These are phyloP conservation scores for Campopleginae sp. DNA, from an alignment of 2,888 invertebrate genomes.

Conservation along the genomic window DNA sequence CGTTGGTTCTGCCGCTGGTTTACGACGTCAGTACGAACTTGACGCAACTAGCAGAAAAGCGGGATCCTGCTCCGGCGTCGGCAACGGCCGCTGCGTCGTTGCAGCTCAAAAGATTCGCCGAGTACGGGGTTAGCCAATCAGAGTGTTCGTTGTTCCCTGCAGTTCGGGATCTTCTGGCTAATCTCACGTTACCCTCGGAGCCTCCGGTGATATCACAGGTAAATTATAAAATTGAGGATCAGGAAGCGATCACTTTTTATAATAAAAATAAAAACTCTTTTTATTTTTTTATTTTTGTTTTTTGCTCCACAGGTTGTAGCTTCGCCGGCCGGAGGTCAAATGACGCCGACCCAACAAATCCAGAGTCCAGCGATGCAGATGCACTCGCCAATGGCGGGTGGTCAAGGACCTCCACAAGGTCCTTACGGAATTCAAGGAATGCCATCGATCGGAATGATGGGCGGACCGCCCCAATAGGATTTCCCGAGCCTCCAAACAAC, in stretches of 20 bases:
- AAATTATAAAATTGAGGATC: neutral
- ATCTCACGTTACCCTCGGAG: slow-evolving; percentile 93
- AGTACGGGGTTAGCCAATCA: slow-evolving; percentile 88
- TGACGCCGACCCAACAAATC: slow-evolving; percentile 85
- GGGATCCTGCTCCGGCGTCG: slow-evolving; percentile 88
- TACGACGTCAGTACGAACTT: slow-evolving; percentile 95
- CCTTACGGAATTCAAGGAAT: slow-evolving; percentile 82
- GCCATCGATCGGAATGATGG: slow-evolving; percentile 82
- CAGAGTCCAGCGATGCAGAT: slow-evolving; percentile 87
- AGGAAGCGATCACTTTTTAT: too few species aligned
- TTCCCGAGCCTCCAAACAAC: slow-evolving; percentile 76
- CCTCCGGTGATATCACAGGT: slow-evolving; percentile 86
- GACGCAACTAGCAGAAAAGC: slow-evolving; percentile 94
- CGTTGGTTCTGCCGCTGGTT: slow-evolving; percentile 94
- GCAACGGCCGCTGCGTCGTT: slow-evolving; percentile 88
- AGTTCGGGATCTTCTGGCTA: slow-evolving; percentile 93
- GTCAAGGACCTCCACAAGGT: slow-evolving; percentile 81
- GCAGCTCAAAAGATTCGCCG: slow-evolving; percentile 90
- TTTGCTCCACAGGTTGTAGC: slow-evolving; percentile 82
- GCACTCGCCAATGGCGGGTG: slow-evolving; percentile 86
- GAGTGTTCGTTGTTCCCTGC: slow-evolving; percentile 97
- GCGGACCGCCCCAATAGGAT: slow-evolving; percentile 82
- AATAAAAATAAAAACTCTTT: neutral
- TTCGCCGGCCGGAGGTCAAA: slow-evolving; percentile 84
- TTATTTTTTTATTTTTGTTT: neutral